Evolutionary conservation across 2,113 vertebrate species (phyloP), one percentile per base, ranked within the genome.

Genomic region (Oxyruncus cristatus): DNA sequence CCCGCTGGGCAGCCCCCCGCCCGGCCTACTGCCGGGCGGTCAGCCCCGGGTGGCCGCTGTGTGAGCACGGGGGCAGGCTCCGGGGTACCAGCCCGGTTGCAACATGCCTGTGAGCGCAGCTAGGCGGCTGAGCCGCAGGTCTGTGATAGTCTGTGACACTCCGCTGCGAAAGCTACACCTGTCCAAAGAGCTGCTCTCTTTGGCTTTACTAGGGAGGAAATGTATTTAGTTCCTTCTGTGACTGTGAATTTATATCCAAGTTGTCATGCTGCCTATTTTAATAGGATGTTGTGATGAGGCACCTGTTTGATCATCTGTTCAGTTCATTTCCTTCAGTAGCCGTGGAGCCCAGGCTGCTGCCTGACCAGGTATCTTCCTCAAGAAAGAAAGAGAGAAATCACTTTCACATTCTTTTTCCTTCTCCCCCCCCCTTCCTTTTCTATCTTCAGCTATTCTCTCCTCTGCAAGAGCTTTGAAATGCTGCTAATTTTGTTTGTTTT

Each of bases 391-490:
- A 66, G 5, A 77, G 17, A 5, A 24, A 74, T 19, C 20, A 6
- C 7, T 68, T 63, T 30, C 20, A 35, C 21, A 9, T 41, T 2
- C 5, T 56, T 39, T 53, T 44, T 7, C 1, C 1, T 14, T 37
- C 5, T 2, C 47, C 24, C 49, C 49, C 12, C 19, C 44, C 18
- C 18, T 47, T 20, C 49, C 7, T 19, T 20, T 12, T 13, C 39
- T 53, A 27, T 16, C 8, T 71, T 84, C 20, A 68, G 14, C 42
- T 75, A 3, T 63, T n/a, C 18, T 47, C 16, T 88, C 4, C 58
- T 79, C 41, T 92, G 35, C 23, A 33, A 71, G 41, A 70, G 59
- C 82, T 70, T 68, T 91, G 77, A 93, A 89, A 74, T 85, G 37
- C 37, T 93, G 49, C n/a, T 81, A 8, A 42, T 85, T 73, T 47